phyloP scores from a whole-genome alignment of 1,140 invertebrate species.

The Drosophila kanapiae region DNA sequence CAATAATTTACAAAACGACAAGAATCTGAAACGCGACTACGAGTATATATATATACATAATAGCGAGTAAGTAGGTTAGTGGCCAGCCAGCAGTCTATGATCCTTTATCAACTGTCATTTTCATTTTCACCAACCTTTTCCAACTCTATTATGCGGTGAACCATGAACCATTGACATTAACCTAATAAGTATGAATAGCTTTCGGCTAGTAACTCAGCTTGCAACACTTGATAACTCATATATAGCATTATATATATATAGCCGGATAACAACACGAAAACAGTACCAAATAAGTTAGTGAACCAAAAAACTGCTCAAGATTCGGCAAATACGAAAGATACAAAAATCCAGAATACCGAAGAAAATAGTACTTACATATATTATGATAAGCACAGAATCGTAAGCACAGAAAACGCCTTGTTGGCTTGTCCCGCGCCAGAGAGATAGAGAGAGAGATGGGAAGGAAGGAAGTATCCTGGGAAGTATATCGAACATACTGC shows the following conservation, averaged over 20 bases:
- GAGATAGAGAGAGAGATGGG: background rate
- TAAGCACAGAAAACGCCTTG: conserved; percentile 71
- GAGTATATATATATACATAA: conserved; percentile 44
- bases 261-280: conserved; percentile 42
- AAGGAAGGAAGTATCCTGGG: conserved; percentile 23
- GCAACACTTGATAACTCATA: conserved; percentile 53
- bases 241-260: conserved; percentile 38
- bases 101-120: conserved; percentile 14
- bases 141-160: background rate
- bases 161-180: conserved; percentile 38
- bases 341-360: conserved; percentile 6
- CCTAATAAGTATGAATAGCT: conserved; percentile 66
- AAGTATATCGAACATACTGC: conserved; percentile 59
- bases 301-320: conserved; percentile 70
- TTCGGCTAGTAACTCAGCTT: conserved; percentile 68
- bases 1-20: conserved; percentile 72
- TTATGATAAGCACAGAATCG: conserved; percentile 62
- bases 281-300: conserved; percentile 77
- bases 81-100: conserved; percentile 18
- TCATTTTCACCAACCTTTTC: background rate
- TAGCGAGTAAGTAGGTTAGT: conserved; percentile 64
- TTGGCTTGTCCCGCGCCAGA: conserved; percentile 58
- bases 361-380: conserved; percentile 19
- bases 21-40: conserved; percentile 63
- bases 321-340: conserved; percentile 8